Evolutionary conservation across 2,888 invertebrate species (phyloP).

Genomic region (Xanthostigma xanthostigma): DNA sequence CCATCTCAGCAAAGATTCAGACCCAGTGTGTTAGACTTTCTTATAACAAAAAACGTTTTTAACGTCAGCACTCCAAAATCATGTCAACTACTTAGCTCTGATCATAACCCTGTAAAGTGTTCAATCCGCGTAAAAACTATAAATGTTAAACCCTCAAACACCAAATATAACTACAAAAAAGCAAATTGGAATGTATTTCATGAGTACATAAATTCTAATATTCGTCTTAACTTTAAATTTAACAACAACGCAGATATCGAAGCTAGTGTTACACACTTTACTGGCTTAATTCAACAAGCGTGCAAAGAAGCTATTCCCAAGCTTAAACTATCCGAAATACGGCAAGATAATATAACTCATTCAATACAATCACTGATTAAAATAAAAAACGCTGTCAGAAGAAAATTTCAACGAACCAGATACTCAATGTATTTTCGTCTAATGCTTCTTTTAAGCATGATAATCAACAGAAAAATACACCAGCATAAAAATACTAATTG

Average conservation of each 20-base stretch:
- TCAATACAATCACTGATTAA: conserved; percentile 16
- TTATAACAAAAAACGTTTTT: conserved; percentile 13
- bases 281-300: conserved; percentile 6
- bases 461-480: too few relatives aligned
- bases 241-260: neutral
- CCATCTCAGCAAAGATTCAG: conserved; percentile 10
- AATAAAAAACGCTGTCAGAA: conserved; percentile 17
- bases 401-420: too few relatives aligned
- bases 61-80: conserved; percentile 8
- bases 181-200: too few relatives aligned
- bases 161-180: too few relatives aligned
- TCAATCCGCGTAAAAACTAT: neutral
- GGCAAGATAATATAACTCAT: conserved; percentile 2
- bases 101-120: conserved; percentile 14
- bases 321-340: conserved; percentile 18
- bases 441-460: too few relatives aligned
- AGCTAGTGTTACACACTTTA: conserved; percentile 3
- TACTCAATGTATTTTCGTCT: too few relatives aligned
- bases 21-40: conserved; percentile 14
- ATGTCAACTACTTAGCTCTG: conserved; percentile 13
- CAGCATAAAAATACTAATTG: too few relatives aligned
- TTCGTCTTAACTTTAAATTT: too few relatives aligned
- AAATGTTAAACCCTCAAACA: too few relatives aligned
- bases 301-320: conserved; percentile 6
- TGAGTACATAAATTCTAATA: too few relatives aligned